phyloP scores from a whole-genome alignment of 1,140 invertebrate species.

The Trachelipus rathkii region DNA sequence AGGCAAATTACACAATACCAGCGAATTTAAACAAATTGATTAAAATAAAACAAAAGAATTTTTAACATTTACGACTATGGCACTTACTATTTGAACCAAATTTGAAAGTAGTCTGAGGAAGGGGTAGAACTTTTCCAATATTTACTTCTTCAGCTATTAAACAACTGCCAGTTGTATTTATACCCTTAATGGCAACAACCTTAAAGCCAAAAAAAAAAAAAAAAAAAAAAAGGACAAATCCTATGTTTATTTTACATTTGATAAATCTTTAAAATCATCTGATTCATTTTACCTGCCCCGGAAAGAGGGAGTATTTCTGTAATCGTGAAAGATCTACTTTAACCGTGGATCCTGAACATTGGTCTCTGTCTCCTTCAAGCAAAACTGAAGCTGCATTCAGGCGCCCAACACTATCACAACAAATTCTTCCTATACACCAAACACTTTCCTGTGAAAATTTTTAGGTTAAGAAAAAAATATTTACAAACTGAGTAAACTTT shows the following conservation, averaged over 20 bases:
- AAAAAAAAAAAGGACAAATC: no score
- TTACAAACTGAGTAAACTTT: no score
- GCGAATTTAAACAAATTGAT: no score
- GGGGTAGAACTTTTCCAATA: constrained; percentile 47
- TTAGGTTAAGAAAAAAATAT: no score
- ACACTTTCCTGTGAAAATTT: constrained; percentile 49
- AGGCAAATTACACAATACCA: no score
- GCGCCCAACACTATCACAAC: constrained; percentile 61
- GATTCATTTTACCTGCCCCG: constrained; percentile 64
- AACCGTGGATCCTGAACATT: constrained; percentile 54
- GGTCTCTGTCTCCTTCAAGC: constrained; percentile 63
- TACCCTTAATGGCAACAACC: constrained; percentile 67
- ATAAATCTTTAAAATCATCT: neutral
- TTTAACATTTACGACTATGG: no score
- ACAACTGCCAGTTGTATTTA: constrained; percentile 63
- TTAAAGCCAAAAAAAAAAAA: constrained; percentile 37
- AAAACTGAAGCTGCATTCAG: constrained; percentile 64
- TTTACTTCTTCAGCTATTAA: constrained; percentile 65
- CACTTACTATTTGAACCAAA: no score
- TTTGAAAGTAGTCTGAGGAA: constrained; percentile 41
- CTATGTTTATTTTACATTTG: no score
- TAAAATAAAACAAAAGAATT: no score
- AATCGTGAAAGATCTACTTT: constrained; percentile 61
- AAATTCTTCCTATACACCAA: constrained; percentile 61
- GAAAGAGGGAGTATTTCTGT: constrained; percentile 70